These are phyloP conservation scores for Larimichthys crocea DNA, from an alignment of 2,113 vertebrate genomes.

Conservation along the genomic window DNA sequence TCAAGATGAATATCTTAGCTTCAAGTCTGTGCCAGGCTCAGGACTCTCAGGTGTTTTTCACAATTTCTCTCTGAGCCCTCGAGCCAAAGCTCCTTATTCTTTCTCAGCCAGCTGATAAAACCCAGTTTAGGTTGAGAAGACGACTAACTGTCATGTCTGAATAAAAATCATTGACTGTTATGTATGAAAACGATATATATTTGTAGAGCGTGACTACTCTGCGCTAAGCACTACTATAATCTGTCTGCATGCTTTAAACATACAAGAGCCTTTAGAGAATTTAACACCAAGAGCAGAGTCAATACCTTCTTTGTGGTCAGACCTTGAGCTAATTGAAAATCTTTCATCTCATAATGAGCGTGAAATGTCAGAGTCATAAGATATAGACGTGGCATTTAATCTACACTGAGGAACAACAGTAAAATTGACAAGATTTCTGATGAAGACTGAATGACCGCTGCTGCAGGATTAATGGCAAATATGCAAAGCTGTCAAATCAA, in stretches of 20 bases:
- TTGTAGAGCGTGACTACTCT: neutral
- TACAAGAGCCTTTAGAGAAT: conserved; percentile 47
- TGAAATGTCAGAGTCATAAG: conserved; percentile 79
- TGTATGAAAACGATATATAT: neutral
- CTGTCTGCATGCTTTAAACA: conserved; percentile 42
- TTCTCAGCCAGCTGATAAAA: conserved; percentile 16
- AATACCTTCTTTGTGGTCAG: conserved; percentile 68
- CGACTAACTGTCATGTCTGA: neutral
- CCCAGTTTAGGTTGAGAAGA: conserved; percentile 9
- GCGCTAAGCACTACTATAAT: conserved; percentile 25
- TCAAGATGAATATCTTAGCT: conserved; percentile 55
- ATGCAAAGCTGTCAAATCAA: conserved; percentile 33
- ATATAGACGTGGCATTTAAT: conserved; percentile 78
- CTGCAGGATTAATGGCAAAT: conserved; percentile 34
- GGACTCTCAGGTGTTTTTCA: conserved; percentile 23
- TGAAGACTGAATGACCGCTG: conserved; percentile 54
- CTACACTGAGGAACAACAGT: conserved; percentile 64
- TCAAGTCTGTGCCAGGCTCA: conserved; percentile 12
- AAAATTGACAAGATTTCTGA: conserved; percentile 53
- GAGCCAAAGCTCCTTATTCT: conserved; percentile 11
- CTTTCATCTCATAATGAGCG: conserved; percentile 75
- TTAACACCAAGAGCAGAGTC: conserved; percentile 62
- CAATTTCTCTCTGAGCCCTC: conserved; percentile 26
- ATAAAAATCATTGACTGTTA: conserved; percentile 11
- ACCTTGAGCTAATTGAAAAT: conserved; percentile 78